Evolutionary conservation across 2,113 vertebrate species (phyloP), one percentile per base, ranked within the genome.

Genomic region (Papio anubis): DNA sequence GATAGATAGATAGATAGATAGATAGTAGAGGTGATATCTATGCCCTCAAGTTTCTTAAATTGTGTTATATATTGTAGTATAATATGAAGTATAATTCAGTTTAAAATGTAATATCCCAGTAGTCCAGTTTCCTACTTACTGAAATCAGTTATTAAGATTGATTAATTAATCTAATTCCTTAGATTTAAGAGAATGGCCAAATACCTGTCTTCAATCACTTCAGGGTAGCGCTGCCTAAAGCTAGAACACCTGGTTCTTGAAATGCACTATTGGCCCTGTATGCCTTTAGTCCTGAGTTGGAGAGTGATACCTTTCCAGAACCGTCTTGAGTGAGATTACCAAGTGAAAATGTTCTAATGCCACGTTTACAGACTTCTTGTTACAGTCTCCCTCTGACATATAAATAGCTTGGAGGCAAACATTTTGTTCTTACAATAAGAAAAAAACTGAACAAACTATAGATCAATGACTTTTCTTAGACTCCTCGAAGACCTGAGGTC

Each of bases 161-260:
- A 72, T 83, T 72, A 82, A 87, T 83, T 75, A 48, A 40, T 78
- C 25, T 57, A 93, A 81, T 93, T 89, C 32, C 48, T 25, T 93
- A 73, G 59, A 97, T 94, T 80, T 93, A 94, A 96, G 48, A 84
- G 38, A 94, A 94, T 48, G n/a, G 25, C 55, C 84, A 91, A 90
- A 80, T 81, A 48, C 52, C 48, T 82, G 35, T 38, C 21, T 75
- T 94, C n/a, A 90, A 68, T 86, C 82, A 94, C 72, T 93, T 61
- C 90, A 80, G 32, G 5, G 25, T 79, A 93, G 8, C 35, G 20
- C 9, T 90, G 75, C 75, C 68, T 89, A 20, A 32, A 83, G 40
- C 50, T 32, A 61, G 43, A 94, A 66, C 7, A n/a, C n/a, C 88
- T 95, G 66, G n/a, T 20, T 78, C 4, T 93, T 78, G 61, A 32